Base-by-base conservation (phyloP, 2,888 invertebrate genomes). In the Agrotis exclamationis region DNA sequence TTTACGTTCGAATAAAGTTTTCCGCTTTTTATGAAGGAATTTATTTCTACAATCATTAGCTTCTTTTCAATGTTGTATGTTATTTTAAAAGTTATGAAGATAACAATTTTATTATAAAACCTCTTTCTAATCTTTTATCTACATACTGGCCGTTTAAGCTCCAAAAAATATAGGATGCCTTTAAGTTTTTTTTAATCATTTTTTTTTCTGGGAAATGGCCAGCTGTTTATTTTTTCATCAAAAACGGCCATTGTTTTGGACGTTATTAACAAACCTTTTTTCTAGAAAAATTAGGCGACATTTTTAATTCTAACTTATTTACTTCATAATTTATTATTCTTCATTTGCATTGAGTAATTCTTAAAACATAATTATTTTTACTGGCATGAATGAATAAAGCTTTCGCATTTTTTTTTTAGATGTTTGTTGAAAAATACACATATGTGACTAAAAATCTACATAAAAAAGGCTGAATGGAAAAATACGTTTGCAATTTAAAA, bases 81-180 rank as follows among this genome's bases (percentile, higher is more conserved):
- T 39, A 39, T 11, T 39, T 11, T 39, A 39, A 39, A 39, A 39
- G 11, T 39, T 9, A 33, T 1, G 6, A 39, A 39, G 11, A 11
- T 39, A 28, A 28, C n/a, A 33, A 33, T 39, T 9, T 9, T 11
- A 39, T 39, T 2, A 11, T 58, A 33, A 63, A 74, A 56, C 28
- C 51, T 68, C 44, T 59, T 54, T 44, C 13, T 20, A 33, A 39
- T 1, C 2, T 1, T 9, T 9, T 39, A 0, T 39, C 39, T 39
- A 39, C 39, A 59, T 14, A 44, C 54, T 60, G 70, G 76, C 70
- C 28, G 53, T 62, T 50, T 47, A 1, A 22, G 48, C 20, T 58
- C 2, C 13, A 76, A 76, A 75, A 78, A 39, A 18, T 24, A 24
- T 45, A 14, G 28, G 64, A 75, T 63, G 77, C 58, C 76, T 63